Percentiles rank a stretch among this genome's conserved stretches.
phyloP scores from a whole-genome alignment of 64 coral and sea anemone species.

The Pocillopora verrucosa region DNA sequence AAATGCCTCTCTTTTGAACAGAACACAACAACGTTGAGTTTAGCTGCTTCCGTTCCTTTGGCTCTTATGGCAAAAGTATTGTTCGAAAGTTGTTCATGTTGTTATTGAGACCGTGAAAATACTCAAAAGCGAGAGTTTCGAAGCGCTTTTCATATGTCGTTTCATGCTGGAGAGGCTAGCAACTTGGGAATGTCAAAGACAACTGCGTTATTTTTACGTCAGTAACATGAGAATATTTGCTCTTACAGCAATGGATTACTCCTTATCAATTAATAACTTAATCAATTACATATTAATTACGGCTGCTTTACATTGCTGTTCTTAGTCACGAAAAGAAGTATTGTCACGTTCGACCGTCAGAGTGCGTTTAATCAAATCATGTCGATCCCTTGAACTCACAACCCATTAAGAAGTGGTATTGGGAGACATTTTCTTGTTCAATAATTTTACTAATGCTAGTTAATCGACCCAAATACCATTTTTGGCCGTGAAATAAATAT shows the following conservation, averaged over 20 bases:
- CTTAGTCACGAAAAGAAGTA: not conserved
- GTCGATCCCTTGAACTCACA: no score
- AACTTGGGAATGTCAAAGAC: constrained; percentile 13
- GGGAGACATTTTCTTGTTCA: no score
- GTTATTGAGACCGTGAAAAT: not conserved
- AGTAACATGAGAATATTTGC: constrained; percentile 6
- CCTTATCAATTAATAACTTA: not conserved
- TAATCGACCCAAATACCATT: no score
- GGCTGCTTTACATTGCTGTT: not conserved
- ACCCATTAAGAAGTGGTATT: no score
- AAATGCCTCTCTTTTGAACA: not conserved
- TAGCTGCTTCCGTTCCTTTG: not conserved
- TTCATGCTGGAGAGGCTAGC: not conserved
- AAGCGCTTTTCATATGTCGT: not conserved
- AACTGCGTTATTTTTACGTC: constrained; percentile 39
- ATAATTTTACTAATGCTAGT: no score
- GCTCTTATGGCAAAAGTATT: not conserved
- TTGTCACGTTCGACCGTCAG: not conserved
- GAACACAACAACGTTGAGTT: no score
- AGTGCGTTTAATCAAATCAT: no score
- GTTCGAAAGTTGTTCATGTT: not conserved
- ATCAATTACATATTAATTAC: not conserved
- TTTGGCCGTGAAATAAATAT: no score
- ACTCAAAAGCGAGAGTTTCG: not conserved
- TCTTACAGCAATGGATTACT: not conserved